Percentiles rank a stretch among this genome's conserved stretches.
phyloP scores from a whole-genome alignment of 2,888 invertebrate species.

The Parapristionchus giblindavisi region DNA sequence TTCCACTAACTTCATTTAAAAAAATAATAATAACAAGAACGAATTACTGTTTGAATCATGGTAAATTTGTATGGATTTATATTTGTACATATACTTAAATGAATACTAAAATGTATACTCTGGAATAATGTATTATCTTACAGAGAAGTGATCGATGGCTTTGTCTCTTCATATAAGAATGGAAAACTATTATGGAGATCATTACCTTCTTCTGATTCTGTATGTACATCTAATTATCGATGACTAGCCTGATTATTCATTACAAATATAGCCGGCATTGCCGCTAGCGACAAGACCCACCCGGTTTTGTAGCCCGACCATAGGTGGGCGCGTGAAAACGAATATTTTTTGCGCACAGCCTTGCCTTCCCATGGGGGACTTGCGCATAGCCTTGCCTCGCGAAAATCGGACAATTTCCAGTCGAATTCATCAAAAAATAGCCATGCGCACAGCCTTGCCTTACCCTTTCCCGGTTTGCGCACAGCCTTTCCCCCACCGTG shows the following conservation, averaged over 20 bases:
- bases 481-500: neutral
- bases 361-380: too few relatives aligned
- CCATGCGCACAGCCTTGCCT: too few relatives aligned
- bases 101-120: neutral
- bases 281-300: too few relatives aligned
- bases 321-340: too few relatives aligned
- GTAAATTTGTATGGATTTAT: neutral
- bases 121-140: neutral
- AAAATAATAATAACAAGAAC: neutral
- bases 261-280: too few relatives aligned
- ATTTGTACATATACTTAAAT: neutral
- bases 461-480: too few relatives aligned
- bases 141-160: conserved; percentile 46
- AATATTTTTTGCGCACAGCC: too few relatives aligned
- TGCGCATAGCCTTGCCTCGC: too few relatives aligned
- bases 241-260: too few relatives aligned
- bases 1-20: neutral
- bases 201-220: conserved; percentile 43
- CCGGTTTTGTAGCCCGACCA: too few relatives aligned
- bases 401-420: too few relatives aligned
- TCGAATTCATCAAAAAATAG: too few relatives aligned
- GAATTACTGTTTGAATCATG: neutral
- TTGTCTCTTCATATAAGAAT: conserved; percentile 49
- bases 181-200: conserved; percentile 50
- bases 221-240: neutral